Evolutionary conservation across 2,797 vertebrate species (phyloP).

Genomic region (Catamblyrhynchus diadema): DNA sequence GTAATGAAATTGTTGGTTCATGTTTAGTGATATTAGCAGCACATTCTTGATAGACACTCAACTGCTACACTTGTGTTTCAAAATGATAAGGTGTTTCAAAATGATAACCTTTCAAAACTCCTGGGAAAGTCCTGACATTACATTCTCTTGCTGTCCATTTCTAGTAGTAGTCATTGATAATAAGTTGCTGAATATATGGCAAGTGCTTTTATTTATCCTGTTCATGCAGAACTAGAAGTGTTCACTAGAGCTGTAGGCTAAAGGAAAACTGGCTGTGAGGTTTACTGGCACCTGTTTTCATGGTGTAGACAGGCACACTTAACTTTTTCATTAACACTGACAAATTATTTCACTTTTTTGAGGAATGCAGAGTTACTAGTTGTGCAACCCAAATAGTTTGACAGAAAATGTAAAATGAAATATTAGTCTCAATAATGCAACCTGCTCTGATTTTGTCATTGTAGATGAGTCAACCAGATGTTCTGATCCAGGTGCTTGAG

Average conservation of each 20-base stretch:
- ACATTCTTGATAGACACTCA: background rate
- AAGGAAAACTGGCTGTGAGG: background rate
- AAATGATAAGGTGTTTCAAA: background rate
- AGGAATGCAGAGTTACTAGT: background rate
- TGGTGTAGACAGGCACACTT: background rate
- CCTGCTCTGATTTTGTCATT: conserved; percentile 33
- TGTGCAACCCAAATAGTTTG: background rate
- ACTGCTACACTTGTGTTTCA: background rate
- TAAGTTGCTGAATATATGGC: background rate
- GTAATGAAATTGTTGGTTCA: background rate
- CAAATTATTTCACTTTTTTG: background rate
- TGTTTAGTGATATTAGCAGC: background rate
- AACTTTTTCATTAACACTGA: background rate
- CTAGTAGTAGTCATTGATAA: background rate
- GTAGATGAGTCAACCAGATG: conserved; percentile 97
- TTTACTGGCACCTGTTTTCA: background rate
- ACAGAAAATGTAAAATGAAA: background rate
- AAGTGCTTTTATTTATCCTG: background rate
- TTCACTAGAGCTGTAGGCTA: background rate
- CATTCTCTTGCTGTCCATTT: background rate
- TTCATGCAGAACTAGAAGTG: background rate
- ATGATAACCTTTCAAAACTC: background rate
- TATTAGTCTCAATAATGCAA: background rate
- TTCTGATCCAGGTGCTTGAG: conserved; percentile 94
- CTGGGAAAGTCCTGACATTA: background rate